phyloP scores from a whole-genome alignment of 2,113 vertebrate genomes.

The Micronycteris hirsuta region DNA sequence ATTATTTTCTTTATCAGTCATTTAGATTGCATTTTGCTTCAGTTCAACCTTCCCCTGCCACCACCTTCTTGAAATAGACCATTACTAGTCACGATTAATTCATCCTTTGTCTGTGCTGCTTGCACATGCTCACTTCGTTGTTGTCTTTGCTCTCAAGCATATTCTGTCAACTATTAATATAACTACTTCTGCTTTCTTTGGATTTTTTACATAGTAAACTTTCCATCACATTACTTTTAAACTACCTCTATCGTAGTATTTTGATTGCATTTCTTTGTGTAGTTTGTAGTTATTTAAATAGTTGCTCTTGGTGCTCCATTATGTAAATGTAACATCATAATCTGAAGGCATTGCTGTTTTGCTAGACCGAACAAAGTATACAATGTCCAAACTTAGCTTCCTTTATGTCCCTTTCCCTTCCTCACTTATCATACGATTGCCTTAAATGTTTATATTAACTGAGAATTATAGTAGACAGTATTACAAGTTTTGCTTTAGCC shows the following conservation, averaged over 20 bases:
- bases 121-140: background rate
- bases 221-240: background rate
- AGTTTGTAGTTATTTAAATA: background rate
- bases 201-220: background rate
- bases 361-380: background rate
- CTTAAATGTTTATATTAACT: background rate
- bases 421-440: background rate
- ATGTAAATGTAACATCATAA: background rate
- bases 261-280: background rate
- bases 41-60: background rate
- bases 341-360: background rate
- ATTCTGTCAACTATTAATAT: background rate
- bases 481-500: background rate
- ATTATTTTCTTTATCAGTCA: background rate
- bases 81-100: background rate
- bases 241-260: background rate
- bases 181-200: background rate
- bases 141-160: background rate
- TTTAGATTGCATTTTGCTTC: background rate
- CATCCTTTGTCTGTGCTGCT: background rate
- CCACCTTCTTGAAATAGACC: background rate
- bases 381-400: background rate
- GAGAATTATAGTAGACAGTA: background rate
- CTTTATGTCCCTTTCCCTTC: background rate
- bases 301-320: background rate